These are phyloP conservation scores for Drosophila sproati DNA, from an alignment of 1,140 invertebrate species.

Conservation along the genomic window DNA sequence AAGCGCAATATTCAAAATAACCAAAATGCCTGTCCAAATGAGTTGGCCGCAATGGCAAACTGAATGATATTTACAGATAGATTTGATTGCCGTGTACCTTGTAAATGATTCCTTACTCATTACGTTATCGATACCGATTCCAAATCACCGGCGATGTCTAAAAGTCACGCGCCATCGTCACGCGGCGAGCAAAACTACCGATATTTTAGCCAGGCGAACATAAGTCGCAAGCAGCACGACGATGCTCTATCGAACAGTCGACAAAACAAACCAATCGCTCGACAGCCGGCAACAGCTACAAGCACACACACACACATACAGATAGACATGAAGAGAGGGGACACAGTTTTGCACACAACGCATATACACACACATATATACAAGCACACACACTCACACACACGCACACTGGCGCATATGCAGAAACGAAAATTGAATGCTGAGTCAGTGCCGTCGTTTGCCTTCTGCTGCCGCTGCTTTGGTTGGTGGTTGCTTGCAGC, in stretches of 20 bases:
- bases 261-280: constrained; percentile 52
- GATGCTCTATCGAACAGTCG: constrained; percentile 61
- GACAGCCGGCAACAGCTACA: constrained; percentile 10
- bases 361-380: constrained; percentile 3
- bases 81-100: not conserved
- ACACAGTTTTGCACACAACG: not conserved
- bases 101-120: constrained; percentile 8
- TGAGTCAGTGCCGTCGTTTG: constrained; percentile 52
- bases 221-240: constrained; percentile 31
- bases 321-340: not conserved
- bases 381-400: constrained; percentile 9
- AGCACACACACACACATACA: constrained; percentile 5
- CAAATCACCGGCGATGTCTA: constrained; percentile 57
- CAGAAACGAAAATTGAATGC: constrained; percentile 41
- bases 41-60: not conserved
- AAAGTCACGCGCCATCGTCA: constrained; percentile 72
- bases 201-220: constrained; percentile 78
- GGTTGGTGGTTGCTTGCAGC: constrained; percentile 69
- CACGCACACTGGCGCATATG: constrained; percentile 26
- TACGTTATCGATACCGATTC: constrained; percentile 71
- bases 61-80: constrained; percentile 4
- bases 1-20: not conserved
- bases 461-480: constrained; percentile 75
- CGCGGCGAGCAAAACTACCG: constrained; percentile 81
- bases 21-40: not conserved